Base-by-base conservation (phyloP, 2,888 invertebrate genomes). In the Aspidapion aeneum region DNA sequence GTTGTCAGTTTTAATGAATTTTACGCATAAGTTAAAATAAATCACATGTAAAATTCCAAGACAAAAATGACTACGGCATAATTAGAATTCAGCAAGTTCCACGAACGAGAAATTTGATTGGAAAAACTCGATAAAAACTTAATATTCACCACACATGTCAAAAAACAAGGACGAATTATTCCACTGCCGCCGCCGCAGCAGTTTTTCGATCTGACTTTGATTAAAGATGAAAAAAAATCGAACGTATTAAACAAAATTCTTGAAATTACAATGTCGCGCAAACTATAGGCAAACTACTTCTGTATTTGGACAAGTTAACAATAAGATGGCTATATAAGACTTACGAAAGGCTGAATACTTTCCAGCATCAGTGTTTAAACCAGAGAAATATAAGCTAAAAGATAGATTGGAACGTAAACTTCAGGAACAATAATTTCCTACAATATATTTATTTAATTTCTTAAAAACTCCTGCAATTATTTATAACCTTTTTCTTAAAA, bases 261-360 rank as follows among this genome's bases (percentile, higher is more conserved):
- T 70, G 68, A 71, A 69, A 72, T 72, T 63, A 63, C 69, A 62
- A 62, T 21, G 63, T 68, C 69, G 66, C 67, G 67, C 70, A 70
- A 70, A 71, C 5, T 35, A 69, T 70, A 71, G 70, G 71, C 69
- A 70, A 71, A 71, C 72, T 69, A 68, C 72, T 73, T 71, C 73
- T 73, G 71, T 73, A 73, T 73, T 73, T 73, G 73, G 73, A 62
- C 61, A 71, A 70, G 62, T 69, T 68, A 69, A 72, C 72, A 70
- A 72, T 71, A 72, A 72, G 70, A 70, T 68, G 35, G 35, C 35
- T 35, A 35, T 35, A 35, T 35, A 35, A 35, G 35, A 35, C 35
- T 35, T 35, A 35, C 35, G 35, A 35, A 35, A 35, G 35, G 35
- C 35, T 35, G 35, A 35, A 12, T 12, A n/a, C n/a, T 7, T 35